A percentile compares a stretch with the other conserved stretches of the same genome.
These are phyloP conservation scores for Drosophila virilis DNA, from an alignment of 1,140 invertebrate genomes.

Conservation along the genomic window DNA sequence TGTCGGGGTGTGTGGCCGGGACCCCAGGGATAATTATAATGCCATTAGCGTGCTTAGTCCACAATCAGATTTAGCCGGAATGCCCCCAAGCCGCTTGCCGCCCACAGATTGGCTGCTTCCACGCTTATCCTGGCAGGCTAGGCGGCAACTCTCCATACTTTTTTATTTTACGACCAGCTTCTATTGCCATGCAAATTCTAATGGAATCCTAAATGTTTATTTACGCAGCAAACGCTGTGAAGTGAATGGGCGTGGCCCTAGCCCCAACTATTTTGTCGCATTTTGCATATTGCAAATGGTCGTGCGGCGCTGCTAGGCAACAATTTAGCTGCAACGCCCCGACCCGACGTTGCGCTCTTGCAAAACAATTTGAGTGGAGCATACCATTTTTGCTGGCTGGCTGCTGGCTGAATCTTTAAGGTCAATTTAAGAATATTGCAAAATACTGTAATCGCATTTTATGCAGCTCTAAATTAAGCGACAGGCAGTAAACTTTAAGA, in stretches of 20 bases:
- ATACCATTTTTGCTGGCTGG: constrained; percentile 37
- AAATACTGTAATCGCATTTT: constrained; percentile 15
- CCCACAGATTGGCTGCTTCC: constrained; percentile 64
- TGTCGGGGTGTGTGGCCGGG: neutral
- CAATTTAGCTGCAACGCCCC: constrained; percentile 23
- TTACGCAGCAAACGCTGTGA: constrained; percentile 57
- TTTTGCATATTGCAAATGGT: constrained; percentile 77
- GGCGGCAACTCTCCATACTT: neutral
- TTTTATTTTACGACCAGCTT: constrained; percentile 5
- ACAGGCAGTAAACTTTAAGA: constrained; percentile 24
- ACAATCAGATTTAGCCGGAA: constrained; percentile 70
- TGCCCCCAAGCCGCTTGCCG: constrained; percentile 17
- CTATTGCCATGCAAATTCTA: constrained; percentile 66
- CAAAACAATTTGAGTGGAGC: constrained; percentile 24
- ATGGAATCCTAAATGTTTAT: constrained; percentile 81
- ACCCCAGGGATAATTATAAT: constrained; percentile 77
- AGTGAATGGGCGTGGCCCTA: constrained; percentile 64
- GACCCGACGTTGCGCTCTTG: neutral
- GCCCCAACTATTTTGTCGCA: constrained; percentile 71
- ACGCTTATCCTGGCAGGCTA: constrained; percentile 51
- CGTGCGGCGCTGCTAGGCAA: constrained; percentile 26
- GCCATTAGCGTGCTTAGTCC: constrained; percentile 80
- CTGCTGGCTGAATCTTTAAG: constrained; percentile 47
- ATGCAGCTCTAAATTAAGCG: constrained; percentile 57
- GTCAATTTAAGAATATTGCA: constrained; percentile 53